Conservation (phyloP, 1,140 invertebrate genomes). For the Leptestheria dahalacensis region DNA sequence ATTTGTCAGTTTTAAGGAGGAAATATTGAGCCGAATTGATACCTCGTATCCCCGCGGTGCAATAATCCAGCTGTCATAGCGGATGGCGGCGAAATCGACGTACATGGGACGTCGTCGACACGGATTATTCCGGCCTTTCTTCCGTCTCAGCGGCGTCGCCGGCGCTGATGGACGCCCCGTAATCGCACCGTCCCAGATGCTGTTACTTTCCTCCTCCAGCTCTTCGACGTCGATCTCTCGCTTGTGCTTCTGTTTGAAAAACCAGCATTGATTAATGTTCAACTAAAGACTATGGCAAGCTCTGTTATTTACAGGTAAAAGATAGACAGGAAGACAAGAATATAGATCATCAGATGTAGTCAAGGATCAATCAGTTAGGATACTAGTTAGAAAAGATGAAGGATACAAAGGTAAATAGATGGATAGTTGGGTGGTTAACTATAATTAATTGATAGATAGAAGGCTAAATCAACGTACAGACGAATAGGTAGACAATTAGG, state of each 20-base stretch:
- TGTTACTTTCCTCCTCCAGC: neutral
- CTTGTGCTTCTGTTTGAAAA: neutral
- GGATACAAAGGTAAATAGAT: neutral
- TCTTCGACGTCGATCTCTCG: neutral
- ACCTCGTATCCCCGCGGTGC: conserved; percentile 44
- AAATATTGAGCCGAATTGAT: neutral
- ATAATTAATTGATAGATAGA: too few species aligned
- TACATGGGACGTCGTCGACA: conserved; percentile 40
- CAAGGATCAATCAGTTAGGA: neutral
- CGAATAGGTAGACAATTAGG: neutral
- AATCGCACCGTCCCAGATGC: neutral
- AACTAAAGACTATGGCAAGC: too few species aligned
- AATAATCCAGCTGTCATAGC: conserved; percentile 47
- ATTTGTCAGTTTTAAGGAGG: neutral
- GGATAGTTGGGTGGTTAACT: too few species aligned
- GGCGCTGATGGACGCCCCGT: neutral
- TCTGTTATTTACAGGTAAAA: too few species aligned
- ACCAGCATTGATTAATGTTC: neutral
- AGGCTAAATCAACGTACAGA: neutral
- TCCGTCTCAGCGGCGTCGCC: neutral
- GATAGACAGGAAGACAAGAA: neutral
- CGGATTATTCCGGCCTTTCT: neutral
- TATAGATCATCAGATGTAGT: neutral
- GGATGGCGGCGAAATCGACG: conserved; percentile 43
- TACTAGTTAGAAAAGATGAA: neutral